These are phyloP conservation scores for Brachionichthys hirsutus DNA, from an alignment of 2,113 vertebrate genomes.

Conservation along the genomic window DNA sequence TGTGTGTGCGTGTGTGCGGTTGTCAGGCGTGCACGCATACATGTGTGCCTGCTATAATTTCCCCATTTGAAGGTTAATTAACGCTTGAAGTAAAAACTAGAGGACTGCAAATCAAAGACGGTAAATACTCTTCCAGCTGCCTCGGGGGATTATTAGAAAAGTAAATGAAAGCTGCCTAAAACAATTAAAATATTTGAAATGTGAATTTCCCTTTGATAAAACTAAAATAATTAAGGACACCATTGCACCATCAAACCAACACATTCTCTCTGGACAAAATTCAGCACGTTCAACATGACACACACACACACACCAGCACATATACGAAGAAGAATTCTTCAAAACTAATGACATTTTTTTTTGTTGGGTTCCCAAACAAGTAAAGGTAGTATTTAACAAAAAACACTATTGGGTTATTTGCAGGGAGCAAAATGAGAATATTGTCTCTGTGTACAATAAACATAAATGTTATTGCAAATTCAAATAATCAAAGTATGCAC, in stretches of 20 bases:
- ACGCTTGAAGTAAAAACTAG: constrained; percentile 71
- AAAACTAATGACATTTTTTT: no score
- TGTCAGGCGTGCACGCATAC: constrained; percentile 21
- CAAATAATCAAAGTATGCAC: constrained; percentile 8
- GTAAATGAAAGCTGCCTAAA: constrained; percentile 69
- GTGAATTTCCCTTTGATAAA: constrained; percentile 61
- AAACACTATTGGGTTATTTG: no score
- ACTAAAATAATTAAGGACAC: constrained; percentile 57
- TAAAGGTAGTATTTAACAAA: no score
- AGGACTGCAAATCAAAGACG: constrained; percentile 72
- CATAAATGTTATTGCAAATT: not conserved
- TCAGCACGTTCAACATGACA: no score
- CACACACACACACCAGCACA: no score
- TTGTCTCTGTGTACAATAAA: not conserved
- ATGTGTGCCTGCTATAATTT: constrained; percentile 60
- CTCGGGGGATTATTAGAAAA: constrained; percentile 71
- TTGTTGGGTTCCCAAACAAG: no score
- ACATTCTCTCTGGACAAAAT: no score
- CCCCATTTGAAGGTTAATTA: constrained; percentile 79
- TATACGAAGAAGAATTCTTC: no score
- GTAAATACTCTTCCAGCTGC: constrained; percentile 65
- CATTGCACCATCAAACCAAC: not conserved
- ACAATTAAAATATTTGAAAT: constrained; percentile 75
- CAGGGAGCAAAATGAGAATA: not conserved
- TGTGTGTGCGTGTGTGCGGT: constrained; percentile 14